Evolutionary conservation across 2,797 vertebrate genomes (phyloP).

Genomic region (Choloepus didactylus): DNA sequence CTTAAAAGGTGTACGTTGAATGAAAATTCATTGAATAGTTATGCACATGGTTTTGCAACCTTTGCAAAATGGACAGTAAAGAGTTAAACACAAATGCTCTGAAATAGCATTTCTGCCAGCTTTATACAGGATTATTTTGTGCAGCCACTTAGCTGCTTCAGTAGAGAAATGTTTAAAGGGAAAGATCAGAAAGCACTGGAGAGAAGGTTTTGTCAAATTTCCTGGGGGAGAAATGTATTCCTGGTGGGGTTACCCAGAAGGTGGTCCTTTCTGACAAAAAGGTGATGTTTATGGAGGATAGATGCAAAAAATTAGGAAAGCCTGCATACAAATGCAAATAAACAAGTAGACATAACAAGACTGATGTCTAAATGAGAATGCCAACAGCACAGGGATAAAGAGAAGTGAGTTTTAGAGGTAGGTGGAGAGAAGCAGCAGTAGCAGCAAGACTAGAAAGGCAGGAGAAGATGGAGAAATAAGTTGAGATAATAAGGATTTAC

Average conservation of each 20-base stretch:
- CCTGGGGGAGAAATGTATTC: slow-evolving; percentile 60
- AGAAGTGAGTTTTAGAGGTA: neutral
- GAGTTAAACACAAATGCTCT: slow-evolving; percentile 80
- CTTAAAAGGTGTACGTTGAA: neutral
- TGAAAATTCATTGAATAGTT: neutral
- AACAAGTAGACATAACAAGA: slow-evolving; percentile 20
- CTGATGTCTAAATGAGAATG: slow-evolving; percentile 27
- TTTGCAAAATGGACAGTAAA: slow-evolving; percentile 30
- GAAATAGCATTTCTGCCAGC: slow-evolving; percentile 81
- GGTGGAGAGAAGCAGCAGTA: neutral
- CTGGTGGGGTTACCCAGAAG: slow-evolving; percentile 67
- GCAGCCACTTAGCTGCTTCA: slow-evolving; percentile 82
- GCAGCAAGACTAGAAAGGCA: slow-evolving; percentile 15
- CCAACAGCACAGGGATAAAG: neutral
- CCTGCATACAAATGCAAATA: slow-evolving; percentile 35
- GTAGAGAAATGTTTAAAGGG: slow-evolving; percentile 80
- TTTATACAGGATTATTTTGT: slow-evolving; percentile 79
- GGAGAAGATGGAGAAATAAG: slow-evolving; percentile 53
- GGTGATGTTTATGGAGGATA: neutral
- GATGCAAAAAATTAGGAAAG: slow-evolving; percentile 18
- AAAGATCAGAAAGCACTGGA: slow-evolving; percentile 61
- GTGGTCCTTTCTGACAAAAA: slow-evolving; percentile 70
- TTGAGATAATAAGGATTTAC: slow-evolving; percentile 74
- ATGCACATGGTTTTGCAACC: neutral
- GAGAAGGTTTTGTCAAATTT: slow-evolving; percentile 72